These are phyloP conservation scores for Pteria penguin DNA, from an alignment of 2,888 invertebrate genomes.

Conservation along the genomic window DNA sequence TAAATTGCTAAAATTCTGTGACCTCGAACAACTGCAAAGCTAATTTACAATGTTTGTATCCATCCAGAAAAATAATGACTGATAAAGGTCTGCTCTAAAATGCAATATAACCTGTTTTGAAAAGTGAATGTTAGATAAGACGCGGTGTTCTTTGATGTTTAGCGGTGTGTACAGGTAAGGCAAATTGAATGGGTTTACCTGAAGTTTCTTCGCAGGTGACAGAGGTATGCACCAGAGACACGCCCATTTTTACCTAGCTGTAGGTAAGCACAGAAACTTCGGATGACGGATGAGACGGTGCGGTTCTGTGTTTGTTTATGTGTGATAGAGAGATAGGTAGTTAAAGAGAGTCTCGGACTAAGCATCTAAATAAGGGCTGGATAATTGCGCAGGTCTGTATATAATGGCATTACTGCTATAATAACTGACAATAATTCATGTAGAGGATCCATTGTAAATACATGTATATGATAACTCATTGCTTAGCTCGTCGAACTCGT, in stretches of 20 bases:
- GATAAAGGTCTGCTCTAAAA: not conserved
- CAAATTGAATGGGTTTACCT: not conserved
- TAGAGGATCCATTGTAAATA: no score
- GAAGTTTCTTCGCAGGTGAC: not conserved
- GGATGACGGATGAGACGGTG: no score
- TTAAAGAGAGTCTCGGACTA: no score
- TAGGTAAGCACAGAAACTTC: no score
- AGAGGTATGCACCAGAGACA: not conserved
- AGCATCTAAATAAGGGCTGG: no score
- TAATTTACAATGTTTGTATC: not conserved
- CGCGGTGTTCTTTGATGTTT: not conserved
- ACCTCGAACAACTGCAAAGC: no score
- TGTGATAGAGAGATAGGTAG: not conserved
- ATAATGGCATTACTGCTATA: no score
- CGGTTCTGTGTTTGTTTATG: not conserved
- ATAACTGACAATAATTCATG: no score
- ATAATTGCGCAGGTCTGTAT: no score
- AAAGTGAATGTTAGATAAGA: not conserved
- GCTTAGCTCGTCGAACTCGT: no score
- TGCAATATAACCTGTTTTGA: not conserved
- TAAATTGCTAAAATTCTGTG: no score
- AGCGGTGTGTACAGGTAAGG: not conserved
- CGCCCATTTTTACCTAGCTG: not conserved
- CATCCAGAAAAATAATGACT: not conserved
- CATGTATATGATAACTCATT: no score